phyloP scores from a whole-genome alignment of 2,113 vertebrate genomes.

The Seriola quinqueradiata region DNA sequence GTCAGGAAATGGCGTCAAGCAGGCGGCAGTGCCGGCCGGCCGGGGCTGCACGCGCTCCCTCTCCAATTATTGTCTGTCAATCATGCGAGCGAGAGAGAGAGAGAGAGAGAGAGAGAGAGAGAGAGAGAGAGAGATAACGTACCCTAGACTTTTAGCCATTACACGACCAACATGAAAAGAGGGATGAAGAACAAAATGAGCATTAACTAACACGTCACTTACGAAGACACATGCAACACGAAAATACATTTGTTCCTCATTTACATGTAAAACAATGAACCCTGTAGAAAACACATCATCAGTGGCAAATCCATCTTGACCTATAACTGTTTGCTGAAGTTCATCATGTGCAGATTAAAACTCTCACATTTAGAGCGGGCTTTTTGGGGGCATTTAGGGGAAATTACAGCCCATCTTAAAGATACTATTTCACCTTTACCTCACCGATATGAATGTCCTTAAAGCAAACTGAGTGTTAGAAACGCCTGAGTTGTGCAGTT shows the following conservation, averaged over 20 bases:
- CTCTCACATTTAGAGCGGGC: too few species aligned
- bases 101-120: not conserved
- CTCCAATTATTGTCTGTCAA: conserved; percentile 87
- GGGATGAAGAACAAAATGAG: not conserved
- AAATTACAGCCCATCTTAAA: too few species aligned
- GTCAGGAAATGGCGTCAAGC: conserved; percentile 92
- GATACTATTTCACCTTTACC: not conserved
- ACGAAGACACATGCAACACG: not conserved
- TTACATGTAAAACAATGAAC: not conserved
- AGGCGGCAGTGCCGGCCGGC: conserved; percentile 87
- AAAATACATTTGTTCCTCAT: not conserved
- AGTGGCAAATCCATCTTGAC: too few species aligned
- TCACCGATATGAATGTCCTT: not conserved
- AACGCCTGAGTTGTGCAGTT: too few species aligned
- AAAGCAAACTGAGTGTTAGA: too few species aligned
- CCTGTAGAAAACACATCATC: not conserved
- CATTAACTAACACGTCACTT: not conserved
- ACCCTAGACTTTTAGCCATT: not conserved
- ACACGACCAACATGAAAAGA: not conserved
- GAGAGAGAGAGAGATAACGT: not conserved
- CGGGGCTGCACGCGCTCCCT: conserved; percentile 76
- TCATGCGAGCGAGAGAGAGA: conserved; percentile 60
- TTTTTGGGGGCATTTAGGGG: too few species aligned
- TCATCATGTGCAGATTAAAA: too few species aligned
- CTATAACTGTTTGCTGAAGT: too few species aligned